Percentiles rank a stretch among this genome's conserved stretches.
Evolutionary conservation across 2,113 vertebrate genomes (phyloP).

Genomic region (Caracal caracal): DNA sequence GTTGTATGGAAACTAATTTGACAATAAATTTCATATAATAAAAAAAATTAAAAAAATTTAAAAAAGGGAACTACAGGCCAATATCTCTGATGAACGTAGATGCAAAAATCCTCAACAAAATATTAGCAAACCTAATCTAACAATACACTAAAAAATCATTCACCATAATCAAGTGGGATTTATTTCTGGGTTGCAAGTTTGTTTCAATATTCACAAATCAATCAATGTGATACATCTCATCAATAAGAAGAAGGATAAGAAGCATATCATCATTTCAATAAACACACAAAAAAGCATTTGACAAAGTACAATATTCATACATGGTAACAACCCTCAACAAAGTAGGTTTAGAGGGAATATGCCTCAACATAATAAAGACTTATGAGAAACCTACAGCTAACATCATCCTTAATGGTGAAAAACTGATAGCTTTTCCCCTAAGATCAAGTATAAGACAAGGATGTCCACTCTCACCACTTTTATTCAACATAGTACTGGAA

Average conservation of each 20-base stretch:
- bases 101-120: neutral
- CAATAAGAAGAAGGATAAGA: neutral
- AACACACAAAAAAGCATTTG: neutral
- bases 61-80: neutral
- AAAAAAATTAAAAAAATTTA: too few relatives aligned
- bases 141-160: neutral
- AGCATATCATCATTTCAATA: neutral
- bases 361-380: neutral
- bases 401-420: neutral
- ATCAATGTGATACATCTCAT: neutral
- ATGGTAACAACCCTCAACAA: neutral
- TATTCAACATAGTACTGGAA: neutral
- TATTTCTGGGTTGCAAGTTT: neutral
- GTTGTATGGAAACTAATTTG: too few relatives aligned
- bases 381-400: neutral
- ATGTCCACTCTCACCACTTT: neutral
- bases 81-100: neutral
- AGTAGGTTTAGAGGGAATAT: neutral
- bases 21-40: too few relatives aligned
- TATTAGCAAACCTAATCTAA: neutral
- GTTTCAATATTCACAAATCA: neutral
- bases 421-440: neutral
- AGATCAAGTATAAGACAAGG: neutral
- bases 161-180: neutral
- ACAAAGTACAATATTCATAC: neutral